These are phyloP conservation scores for Proterorhinus semilunaris DNA, from an alignment of 2,113 vertebrate genomes.

Conservation along the genomic window DNA sequence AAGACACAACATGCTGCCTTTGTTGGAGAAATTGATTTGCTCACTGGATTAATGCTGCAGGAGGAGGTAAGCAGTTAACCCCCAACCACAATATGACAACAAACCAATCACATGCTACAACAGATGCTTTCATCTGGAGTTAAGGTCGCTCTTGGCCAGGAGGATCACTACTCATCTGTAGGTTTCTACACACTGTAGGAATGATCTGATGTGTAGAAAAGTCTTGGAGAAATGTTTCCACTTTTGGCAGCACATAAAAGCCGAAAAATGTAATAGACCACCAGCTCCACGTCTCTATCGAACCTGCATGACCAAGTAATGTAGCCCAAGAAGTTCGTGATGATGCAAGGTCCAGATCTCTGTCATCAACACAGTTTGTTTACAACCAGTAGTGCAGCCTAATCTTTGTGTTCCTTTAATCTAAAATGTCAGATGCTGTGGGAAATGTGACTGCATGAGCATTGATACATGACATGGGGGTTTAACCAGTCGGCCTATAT, in stretches of 20 bases:
- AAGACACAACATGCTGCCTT: not conserved
- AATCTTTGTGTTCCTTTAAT: conserved; percentile 31
- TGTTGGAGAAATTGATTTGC: conserved; percentile 39
- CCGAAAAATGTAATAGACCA: not conserved
- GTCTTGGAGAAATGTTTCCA: conserved; percentile 2
- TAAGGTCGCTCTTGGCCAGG: conserved; percentile 54
- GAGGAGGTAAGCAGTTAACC: conserved; percentile 40
- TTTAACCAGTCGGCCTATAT: not conserved
- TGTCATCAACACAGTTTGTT: conserved; percentile 5
- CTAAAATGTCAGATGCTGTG: conserved; percentile 23
- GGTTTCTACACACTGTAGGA: conserved; percentile 28
- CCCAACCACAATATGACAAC: conserved; percentile 52
- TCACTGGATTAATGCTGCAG: conserved; percentile 53
- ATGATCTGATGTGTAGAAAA: not conserved
- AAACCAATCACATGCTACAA: conserved; percentile 57
- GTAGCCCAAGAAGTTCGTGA: not conserved
- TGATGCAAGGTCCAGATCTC: not conserved
- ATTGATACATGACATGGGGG: not conserved
- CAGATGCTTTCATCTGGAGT: conserved; percentile 51
- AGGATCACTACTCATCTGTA: conserved; percentile 55
- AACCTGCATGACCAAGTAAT: no score
- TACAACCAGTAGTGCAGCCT: conserved; percentile 8
- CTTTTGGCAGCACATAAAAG: conserved; percentile 2
- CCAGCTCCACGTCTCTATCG: no score
- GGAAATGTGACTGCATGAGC: conserved; percentile 1